phyloP scores from a whole-genome alignment of 2,797 vertebrate species.

The Oreochromis grahami region DNA sequence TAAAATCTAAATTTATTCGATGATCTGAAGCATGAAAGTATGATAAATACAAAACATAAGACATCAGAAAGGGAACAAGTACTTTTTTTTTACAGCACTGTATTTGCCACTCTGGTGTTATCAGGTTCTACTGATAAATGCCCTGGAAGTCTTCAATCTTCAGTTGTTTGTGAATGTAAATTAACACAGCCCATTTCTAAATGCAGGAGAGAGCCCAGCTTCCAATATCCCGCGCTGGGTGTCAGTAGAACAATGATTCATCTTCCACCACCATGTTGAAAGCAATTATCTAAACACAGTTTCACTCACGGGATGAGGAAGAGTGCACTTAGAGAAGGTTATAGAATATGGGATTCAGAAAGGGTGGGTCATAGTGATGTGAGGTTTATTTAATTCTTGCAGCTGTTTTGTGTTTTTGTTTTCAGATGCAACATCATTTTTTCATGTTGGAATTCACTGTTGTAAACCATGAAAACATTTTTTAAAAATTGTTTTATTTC shows the following conservation, averaged over 20 bases:
- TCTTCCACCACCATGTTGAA: constrained; percentile 2
- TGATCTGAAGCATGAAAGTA: not conserved
- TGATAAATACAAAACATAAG: not conserved
- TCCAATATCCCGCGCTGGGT: not conserved
- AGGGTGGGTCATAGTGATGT: not conserved
- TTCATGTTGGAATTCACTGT: not conserved
- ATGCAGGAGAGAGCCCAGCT: not conserved
- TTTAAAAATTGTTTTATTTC: not conserved
- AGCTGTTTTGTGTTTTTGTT: not conserved
- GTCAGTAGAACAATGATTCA: constrained; percentile 30
- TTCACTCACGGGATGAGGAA: not conserved
- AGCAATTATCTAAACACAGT: constrained; percentile 11
- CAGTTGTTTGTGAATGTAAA: constrained; percentile 21
- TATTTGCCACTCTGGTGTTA: not conserved
- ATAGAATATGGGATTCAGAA: not conserved
- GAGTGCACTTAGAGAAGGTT: constrained; percentile 2
- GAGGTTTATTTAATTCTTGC: not conserved
- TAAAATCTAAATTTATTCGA: not conserved
- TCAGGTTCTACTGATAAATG: constrained; percentile 19
- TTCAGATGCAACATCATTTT: not conserved
- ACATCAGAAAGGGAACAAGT: not conserved
- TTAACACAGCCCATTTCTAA: constrained; percentile 19
- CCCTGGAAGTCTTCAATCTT: constrained; percentile 20
- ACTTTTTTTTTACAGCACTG: not conserved
- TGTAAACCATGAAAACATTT: not conserved